These are phyloP conservation scores for Slavum lentiscoides DNA, from an alignment of 2,888 invertebrate species.

Conservation along the genomic window DNA sequence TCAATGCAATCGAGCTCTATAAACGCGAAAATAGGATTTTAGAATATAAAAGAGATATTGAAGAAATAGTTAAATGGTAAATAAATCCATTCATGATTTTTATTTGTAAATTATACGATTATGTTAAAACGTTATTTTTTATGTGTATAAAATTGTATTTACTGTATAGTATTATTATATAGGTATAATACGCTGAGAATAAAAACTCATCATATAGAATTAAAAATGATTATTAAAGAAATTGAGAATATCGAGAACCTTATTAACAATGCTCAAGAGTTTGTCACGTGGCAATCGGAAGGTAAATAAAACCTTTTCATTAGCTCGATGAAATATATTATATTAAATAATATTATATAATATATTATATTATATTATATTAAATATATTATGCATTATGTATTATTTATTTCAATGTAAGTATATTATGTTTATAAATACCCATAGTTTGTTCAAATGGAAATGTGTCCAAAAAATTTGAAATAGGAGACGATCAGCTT, in stretches of 20 bases:
- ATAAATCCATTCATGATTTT: not conserved
- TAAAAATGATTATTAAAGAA: constrained; percentile 75
- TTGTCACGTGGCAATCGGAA: constrained; percentile 78
- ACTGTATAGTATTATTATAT: not conserved
- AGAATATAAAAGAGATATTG: constrained; percentile 32
- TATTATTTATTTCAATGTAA: not conserved
- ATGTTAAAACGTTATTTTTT: too few relatives aligned
- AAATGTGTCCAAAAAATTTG: not conserved
- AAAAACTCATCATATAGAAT: constrained; percentile 76
- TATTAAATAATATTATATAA: not conserved
- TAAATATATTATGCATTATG: not conserved
- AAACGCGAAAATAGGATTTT: constrained; percentile 23
- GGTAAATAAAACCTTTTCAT: constrained; percentile 63
- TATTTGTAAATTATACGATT: not conserved
- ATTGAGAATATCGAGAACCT: constrained; percentile 73
- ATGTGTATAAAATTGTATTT: not conserved
- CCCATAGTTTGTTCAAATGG: not conserved
- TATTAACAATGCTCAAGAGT: constrained; percentile 70
- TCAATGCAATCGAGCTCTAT: constrained; percentile 23
- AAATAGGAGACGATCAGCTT: not conserved
- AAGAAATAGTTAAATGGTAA: constrained; percentile 42
- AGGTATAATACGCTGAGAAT: constrained; percentile 82
- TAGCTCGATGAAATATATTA: not conserved
- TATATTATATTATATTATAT: not conserved
- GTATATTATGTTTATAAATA: constrained; percentile 4